Evolutionary conservation across 2,888 invertebrate species (phyloP), one percentile per base, ranked within the genome.

Genomic region (Limnephilus rhombicus): DNA sequence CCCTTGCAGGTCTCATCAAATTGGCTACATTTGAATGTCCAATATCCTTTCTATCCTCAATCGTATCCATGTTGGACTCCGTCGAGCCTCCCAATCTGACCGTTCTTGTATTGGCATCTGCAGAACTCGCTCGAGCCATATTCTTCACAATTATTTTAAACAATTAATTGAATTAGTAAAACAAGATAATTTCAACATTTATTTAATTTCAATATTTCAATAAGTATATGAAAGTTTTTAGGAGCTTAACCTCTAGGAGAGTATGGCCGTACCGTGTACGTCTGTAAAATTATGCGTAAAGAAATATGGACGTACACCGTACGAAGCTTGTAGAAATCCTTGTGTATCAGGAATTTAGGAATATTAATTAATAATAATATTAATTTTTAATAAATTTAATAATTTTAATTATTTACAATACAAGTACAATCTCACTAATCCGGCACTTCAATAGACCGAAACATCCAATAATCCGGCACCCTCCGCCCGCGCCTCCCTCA

Each of bases 61-160:
- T 24, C 7, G 68, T 68, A 9, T 68, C 68, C 68, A 68, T 68
- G 68, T 68, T 68, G 68, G n/a, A 68, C 9, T 24, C n/a, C 24
- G n/a, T n/a, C 9, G 68, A 68, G 68, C 68, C 24, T 68, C 91
- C 91, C 91, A 92, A 93, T 15, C 29, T 80, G 37, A 86, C 92
- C 91, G 92, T 92, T 15, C 91, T 90, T 85, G 91, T 93, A 83
- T 92, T 92, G 68, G 68, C 68, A 24, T 24, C 68, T 68, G 68
- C 68, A 68, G 68, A 68, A 68, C 68, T 68, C 9, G 68, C n/a
- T 68, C 24, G 24, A 68, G 24, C n/a, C 9, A n/a, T n/a, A 68
- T n/a, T n/a, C 68, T 68, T 68, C 9, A n/a, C 9, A 68, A 24
- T 18, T 68, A 9, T 68, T 68, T 7, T 68, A 68, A 68, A 68